Percentiles rank a stretch among this genome's conserved stretches.
Conservation (phyloP, 2,888 invertebrate species). For the Synanthedon myopaeformis region DNA sequence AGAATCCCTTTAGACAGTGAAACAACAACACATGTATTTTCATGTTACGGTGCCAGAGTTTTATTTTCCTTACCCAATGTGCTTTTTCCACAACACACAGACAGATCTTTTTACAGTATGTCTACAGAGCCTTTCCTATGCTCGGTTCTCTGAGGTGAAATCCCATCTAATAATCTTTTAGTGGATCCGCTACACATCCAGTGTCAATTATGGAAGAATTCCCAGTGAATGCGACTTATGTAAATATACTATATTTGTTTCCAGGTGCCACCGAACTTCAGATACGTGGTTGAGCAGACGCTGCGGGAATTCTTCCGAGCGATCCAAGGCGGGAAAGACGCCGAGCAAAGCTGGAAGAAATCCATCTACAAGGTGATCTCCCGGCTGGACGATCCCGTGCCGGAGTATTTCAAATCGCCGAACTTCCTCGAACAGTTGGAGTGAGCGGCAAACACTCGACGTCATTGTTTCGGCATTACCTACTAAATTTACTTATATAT, state of each 20-base stretch:
- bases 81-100: too few species aligned
- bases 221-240: too few species aligned
- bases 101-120: too few species aligned
- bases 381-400: slow-evolving; percentile 97
- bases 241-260: slow-evolving; percentile 11
- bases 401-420: slow-evolving; percentile 99
- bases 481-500: slow-evolving; percentile 3
- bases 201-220: too few species aligned
- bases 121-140: too few species aligned
- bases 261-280: slow-evolving; percentile 97
- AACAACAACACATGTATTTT: too few species aligned
- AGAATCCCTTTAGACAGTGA: too few species aligned
- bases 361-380: slow-evolving; percentile 99
- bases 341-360: slow-evolving; percentile 99
- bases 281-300: slow-evolving; percentile 97
- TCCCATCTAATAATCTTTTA: too few species aligned
- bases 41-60: too few species aligned
- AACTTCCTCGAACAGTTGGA: slow-evolving; percentile 99
- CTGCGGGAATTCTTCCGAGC: slow-evolving; percentile 99
- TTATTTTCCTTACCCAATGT: too few species aligned
- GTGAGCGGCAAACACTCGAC: slow-evolving; percentile 65
- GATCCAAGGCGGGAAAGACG: slow-evolving; percentile 95
- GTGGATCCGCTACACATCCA: too few species aligned
- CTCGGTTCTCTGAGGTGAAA: too few species aligned
- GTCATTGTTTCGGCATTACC: slow-evolving; percentile 46